Evolutionary conservation across 2,113 vertebrate species (phyloP).

Genomic region (Pterocles orientalis): DNA sequence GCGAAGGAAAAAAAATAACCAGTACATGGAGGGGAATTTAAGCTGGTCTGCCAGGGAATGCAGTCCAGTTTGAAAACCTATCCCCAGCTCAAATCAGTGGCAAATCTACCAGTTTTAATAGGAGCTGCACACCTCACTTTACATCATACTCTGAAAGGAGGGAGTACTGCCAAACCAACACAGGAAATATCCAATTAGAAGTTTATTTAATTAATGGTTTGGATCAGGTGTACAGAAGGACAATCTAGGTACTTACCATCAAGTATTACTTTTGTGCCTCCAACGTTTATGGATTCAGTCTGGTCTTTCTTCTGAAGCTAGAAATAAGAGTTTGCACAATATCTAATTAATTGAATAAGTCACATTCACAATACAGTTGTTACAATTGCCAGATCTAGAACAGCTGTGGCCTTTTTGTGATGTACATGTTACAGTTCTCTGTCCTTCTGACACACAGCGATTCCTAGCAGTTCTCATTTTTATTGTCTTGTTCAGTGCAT

Average conservation of each 20-base stretch:
- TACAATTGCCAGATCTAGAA: background rate
- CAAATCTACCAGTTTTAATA: background rate
- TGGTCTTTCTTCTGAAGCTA: slow-evolving; percentile 85
- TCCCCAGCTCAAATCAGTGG: background rate
- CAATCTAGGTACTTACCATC: slow-evolving; percentile 78
- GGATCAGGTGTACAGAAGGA: background rate
- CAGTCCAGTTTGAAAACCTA: background rate
- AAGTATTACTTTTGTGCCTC: slow-evolving; percentile 89
- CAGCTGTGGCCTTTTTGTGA: background rate
- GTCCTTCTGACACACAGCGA: background rate
- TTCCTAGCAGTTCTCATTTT: background rate
- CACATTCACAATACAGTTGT: background rate
- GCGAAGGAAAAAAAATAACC: background rate
- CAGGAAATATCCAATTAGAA: background rate
- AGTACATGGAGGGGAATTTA: background rate
- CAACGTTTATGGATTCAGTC: slow-evolving; percentile 91
- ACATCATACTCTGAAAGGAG: background rate
- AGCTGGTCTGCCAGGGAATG: background rate
- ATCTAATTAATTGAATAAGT: background rate
- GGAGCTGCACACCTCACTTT: background rate
- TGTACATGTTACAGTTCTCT: background rate
- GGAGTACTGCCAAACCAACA: background rate
- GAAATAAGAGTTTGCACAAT: slow-evolving; percentile 40
- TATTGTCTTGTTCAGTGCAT: background rate
- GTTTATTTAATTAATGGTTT: background rate